Base-by-base conservation (phyloP, 2,113 vertebrate genomes). In the Ctenomys sociabilis region DNA sequence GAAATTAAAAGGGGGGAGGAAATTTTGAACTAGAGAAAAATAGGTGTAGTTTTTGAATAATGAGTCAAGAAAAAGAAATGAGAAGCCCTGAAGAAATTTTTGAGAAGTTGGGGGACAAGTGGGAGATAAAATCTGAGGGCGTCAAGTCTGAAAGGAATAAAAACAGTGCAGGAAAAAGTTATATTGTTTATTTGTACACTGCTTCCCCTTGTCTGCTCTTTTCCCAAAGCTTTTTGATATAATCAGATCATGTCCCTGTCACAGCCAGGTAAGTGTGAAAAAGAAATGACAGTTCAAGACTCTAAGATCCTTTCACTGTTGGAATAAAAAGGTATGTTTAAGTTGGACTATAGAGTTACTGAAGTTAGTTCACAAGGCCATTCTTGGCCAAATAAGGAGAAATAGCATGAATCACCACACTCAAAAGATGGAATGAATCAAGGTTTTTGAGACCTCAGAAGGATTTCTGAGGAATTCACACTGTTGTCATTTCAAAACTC, bases 401-500 rank as follows among this genome's bases (percentile, higher is more conserved):
- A 80, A 64, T 28, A 22, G 57, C 43, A 21, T 54, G 30, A 70
- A 61, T 92, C 7, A 72, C 26, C 68, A 9, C 5, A 37, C 3
- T 72, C 17, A 94, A 93, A 40, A 66, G 11, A 40, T 72, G 10
- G 45, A 89, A 54, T 52, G 75, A 95, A 73, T 75, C 68, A 92
- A 84, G 43, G 5, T 81, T 45, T 88, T 93, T n/a, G 21, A 57
- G 17, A 83, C 24, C 26, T 30, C 32, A 28, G n/a, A 92, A 43
- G 61, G 3, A 52, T 88, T 82, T 90, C 54, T 92, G 63, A 86
- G 45, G 43, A 83, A 86, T 80, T 64, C 40, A 61, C 4, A 80
- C 19, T 72, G 49, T 28, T 14, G 24, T 83, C 54, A 16, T 90
- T 95, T 93, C 43, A 96, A 94, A 81, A 87, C 59, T 77, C 43